These are phyloP conservation scores for Drosophila pseudotakahashii DNA, from an alignment of 2,888 invertebrate species.

Conservation along the genomic window DNA sequence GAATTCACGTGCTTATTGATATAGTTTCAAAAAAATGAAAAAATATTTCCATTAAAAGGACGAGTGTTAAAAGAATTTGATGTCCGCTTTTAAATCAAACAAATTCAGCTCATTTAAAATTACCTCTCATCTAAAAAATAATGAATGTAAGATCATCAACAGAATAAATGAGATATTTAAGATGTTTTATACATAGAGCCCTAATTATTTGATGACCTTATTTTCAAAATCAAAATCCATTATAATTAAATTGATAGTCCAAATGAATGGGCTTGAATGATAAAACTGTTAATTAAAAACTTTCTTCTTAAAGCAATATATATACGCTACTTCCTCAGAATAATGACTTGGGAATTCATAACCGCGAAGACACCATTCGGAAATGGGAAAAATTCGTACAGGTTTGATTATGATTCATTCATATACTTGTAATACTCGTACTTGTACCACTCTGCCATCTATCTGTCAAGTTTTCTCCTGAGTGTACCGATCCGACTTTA, in stretches of 20 bases:
- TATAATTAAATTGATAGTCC: neutral
- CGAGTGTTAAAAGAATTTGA: neutral
- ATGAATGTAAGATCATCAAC: neutral
- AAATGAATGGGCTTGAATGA: neutral
- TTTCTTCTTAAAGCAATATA: slow-evolving; percentile 11
- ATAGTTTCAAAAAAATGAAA: neutral
- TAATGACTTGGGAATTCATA: slow-evolving; percentile 4
- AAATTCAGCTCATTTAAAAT: neutral
- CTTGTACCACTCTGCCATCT: neutral
- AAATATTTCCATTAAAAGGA: neutral
- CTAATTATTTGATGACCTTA: neutral
- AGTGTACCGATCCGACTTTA: slow-evolving; percentile 17
- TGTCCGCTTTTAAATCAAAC: neutral
- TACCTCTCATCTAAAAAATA: too few species aligned
- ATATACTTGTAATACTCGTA: slow-evolving; percentile 1
- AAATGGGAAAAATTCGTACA: slow-evolving; percentile 10
- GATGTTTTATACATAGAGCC: neutral
- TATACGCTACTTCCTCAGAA: slow-evolving; percentile 13
- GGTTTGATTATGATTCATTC: slow-evolving; percentile 1
- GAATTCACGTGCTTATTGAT: neutral
- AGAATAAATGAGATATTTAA: neutral
- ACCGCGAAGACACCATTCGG: slow-evolving; percentile 8
- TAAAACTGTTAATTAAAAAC: slow-evolving; percentile 4
- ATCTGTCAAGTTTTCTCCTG: slow-evolving; percentile 8
- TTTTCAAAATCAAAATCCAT: neutral